These are phyloP conservation scores for Phalacrocorax carbo DNA, from an alignment of 2,113 vertebrate genomes.

Conservation along the genomic window DNA sequence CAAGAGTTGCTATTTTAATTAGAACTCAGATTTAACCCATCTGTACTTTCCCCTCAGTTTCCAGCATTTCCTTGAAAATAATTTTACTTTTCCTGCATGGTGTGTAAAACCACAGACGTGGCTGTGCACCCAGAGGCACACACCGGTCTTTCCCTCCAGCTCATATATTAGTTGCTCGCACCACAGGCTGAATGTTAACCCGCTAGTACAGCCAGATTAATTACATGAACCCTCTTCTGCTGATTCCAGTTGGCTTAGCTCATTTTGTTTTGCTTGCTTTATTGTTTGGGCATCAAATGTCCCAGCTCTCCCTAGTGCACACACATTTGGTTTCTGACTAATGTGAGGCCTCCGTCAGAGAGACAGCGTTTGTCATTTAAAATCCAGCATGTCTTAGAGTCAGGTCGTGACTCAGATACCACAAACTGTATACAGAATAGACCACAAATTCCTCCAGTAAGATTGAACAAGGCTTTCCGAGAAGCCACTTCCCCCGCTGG, in stretches of 20 bases:
- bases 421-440: constrained; percentile 56
- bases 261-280: constrained; percentile 39
- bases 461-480: constrained; percentile 41
- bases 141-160: background rate
- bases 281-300: constrained; percentile 19
- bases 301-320: background rate
- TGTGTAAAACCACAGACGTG: background rate
- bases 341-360: background rate
- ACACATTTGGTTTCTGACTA: constrained; percentile 27
- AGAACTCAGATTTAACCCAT: constrained; percentile 37
- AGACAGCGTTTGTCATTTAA: constrained; percentile 2
- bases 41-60: constrained; percentile 41
- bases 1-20: constrained; percentile 41
- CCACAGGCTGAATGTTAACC: background rate
- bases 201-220: background rate
- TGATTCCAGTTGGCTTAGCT: constrained; percentile 24
- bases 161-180: background rate
- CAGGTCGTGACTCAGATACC: constrained; percentile 52
- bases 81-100: background rate
- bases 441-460: constrained; percentile 60
- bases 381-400: constrained; percentile 18
- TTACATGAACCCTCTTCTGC: background rate
- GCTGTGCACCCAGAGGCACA: background rate
- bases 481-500: constrained; percentile 42
- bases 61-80: background rate